Base-by-base conservation (phyloP, 1,140 invertebrate species). In the Akabosia matsudoensis region DNA sequence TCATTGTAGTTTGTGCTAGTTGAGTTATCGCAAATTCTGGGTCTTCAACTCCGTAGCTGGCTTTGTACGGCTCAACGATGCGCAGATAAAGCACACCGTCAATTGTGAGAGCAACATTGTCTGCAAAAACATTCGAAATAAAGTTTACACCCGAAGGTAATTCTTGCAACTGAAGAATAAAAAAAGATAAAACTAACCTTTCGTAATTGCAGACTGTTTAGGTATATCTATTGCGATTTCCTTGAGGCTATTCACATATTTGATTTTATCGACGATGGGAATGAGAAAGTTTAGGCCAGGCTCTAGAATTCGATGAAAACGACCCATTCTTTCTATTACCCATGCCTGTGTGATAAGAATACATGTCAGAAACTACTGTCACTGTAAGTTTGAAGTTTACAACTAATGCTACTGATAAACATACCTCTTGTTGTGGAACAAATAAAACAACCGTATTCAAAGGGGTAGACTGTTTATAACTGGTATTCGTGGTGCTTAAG, bases 181-280 rank as follows among this genome's bases (percentile, higher is more conserved):
- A 34, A 24, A 33, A 64, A 30, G 56, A 67, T 67, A 22, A 0
- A 67, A 71, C 51, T 33, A 33, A 91, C 90, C 91, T 84, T 91
- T 89, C 22, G 98, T 98, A 79, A 99, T 97, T 33, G 97, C 98
- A 85, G 93, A 96, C 85, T 99, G 98, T 84, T 99, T 93, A 0
- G 98, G 97, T 72, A 99, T 95, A 88, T 99, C 97, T 82, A 99
- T 99, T 0, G 97, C 96, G 78, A 99, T 95, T 94, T 99, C 98
- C 86, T 99, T 99, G 7, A 99, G 86, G 87, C 93, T 97, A 86
- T 99, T 98, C 24, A 99, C 97, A 88, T 99, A 99, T 87, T 93
- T 97, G 10, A 99, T 92, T 85, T 88, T 90, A 86, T 99, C 97
- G 70, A 98, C 85, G 79, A 99, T 85, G 4, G 98, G 98, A 78